Conservation (phyloP, 1,140 invertebrate genomes). For the Heliconius nattereri region DNA sequence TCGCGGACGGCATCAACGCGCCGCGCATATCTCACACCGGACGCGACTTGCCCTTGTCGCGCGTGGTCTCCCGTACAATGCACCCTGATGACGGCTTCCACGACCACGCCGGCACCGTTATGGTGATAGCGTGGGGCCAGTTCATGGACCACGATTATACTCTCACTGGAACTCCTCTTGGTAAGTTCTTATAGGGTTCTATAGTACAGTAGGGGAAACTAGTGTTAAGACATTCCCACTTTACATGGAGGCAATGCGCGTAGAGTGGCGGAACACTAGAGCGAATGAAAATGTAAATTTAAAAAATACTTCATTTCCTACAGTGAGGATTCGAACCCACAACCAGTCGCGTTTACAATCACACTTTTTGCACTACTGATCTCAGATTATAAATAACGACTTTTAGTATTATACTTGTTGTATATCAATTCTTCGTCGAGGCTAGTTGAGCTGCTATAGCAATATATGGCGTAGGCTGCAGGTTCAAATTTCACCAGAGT, state of each 20-base stretch:
- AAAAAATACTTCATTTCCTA: too few species aligned
- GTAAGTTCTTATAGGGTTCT: slow-evolving; percentile 80
- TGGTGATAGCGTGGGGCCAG: slow-evolving; percentile 96
- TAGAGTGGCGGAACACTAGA: too few species aligned
- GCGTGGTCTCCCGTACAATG: slow-evolving; percentile 93
- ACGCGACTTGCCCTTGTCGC: slow-evolving; percentile 87
- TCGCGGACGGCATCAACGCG: slow-evolving; percentile 90
- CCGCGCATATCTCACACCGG: slow-evolving; percentile 90
- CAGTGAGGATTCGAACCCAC: too few species aligned
- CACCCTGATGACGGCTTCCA: slow-evolving; percentile 95
- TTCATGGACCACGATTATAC: slow-evolving; percentile 97
- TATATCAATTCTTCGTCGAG: too few species aligned
- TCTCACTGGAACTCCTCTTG: slow-evolving; percentile 91
- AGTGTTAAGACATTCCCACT: too few species aligned
- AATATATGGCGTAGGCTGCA: not conserved
- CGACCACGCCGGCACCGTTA: slow-evolving; percentile 95
- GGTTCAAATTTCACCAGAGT: not conserved
- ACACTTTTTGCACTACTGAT: too few species aligned
- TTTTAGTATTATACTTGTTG: too few species aligned
- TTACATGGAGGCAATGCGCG: too few species aligned
- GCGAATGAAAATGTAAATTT: too few species aligned
- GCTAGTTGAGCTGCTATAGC: not conserved
- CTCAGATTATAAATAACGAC: too few species aligned
- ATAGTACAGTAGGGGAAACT: too few species aligned
- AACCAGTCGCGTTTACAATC: too few species aligned